These are phyloP conservation scores for Temnothorax unifasciatus DNA, from an alignment of 2,888 invertebrate genomes.

Conservation along the genomic window DNA sequence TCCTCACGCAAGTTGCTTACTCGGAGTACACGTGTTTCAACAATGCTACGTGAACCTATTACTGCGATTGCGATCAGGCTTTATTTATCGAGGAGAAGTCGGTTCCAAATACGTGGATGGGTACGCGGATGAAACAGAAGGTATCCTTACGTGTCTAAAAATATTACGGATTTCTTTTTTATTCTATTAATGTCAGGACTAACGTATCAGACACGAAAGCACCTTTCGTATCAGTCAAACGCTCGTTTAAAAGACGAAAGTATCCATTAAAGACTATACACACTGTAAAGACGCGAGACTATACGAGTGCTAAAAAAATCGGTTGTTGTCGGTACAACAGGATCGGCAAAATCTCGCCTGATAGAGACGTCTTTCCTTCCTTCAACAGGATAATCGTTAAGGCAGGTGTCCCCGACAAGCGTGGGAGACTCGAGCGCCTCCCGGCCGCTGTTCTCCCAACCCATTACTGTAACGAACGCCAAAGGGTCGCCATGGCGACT, in stretches of 20 bases:
- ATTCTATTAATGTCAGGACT: not conserved
- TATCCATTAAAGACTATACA: conserved; percentile 19
- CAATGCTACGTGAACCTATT: conserved; percentile 37
- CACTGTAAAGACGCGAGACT: conserved; percentile 11
- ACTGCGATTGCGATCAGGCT: conserved; percentile 32
- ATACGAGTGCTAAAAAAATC: not conserved
- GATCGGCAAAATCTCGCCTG: conserved; percentile 49
- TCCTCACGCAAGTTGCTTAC: conserved; percentile 28
- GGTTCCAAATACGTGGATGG: not conserved
- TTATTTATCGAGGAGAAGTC: conserved; percentile 29
- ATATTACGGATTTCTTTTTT: not conserved
- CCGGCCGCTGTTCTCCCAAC: conserved; percentile 76
- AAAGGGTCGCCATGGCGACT: conserved; percentile 81
- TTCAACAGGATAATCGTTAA: conserved; percentile 80
- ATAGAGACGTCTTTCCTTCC: conserved; percentile 67
- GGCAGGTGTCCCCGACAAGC: conserved; percentile 84
- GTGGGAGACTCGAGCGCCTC: conserved; percentile 83
- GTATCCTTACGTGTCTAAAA: not conserved
- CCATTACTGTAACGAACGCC: conserved; percentile 81
- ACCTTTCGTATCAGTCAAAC: conserved; percentile 11
- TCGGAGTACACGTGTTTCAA: conserved; percentile 27
- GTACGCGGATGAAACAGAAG: not conserved
- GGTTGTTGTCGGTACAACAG: not conserved
- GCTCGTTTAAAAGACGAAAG: not conserved
- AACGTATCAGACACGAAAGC: not conserved